phyloP scores from a whole-genome alignment of 2,113 vertebrate genomes.

The Otolemur garnettii region DNA sequence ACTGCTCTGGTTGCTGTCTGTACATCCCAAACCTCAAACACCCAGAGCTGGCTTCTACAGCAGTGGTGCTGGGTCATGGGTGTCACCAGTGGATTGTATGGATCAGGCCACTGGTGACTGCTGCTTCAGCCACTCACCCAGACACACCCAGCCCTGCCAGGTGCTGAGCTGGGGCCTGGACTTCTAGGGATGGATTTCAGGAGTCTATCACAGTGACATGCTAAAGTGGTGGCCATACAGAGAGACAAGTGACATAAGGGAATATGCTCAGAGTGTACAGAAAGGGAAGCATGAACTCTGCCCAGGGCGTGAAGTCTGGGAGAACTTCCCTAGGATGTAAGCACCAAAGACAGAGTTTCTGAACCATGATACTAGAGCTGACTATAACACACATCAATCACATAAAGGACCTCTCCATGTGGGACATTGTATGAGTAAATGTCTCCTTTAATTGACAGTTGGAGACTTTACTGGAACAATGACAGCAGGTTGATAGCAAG shows the following conservation, averaged over 20 bases:
- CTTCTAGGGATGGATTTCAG: background rate
- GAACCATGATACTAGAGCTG: background rate
- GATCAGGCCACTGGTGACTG: background rate
- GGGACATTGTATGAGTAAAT: background rate
- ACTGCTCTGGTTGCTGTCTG: background rate
- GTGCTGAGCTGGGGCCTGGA: background rate
- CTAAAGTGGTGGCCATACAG: background rate
- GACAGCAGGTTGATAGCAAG: background rate
- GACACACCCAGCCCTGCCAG: background rate
- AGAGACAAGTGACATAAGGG: background rate
- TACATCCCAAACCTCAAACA: background rate
- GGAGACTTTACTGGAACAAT: background rate
- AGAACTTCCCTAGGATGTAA: background rate
- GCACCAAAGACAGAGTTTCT: background rate
- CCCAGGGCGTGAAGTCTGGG: background rate
- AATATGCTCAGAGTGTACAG: background rate
- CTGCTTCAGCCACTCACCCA: background rate
- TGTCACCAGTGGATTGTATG: no score
- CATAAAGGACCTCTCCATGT: background rate
- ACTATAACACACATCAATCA: background rate
- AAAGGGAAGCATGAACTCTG: background rate
- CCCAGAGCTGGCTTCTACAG: background rate
- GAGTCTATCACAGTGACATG: background rate
- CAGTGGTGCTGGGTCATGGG: background rate
- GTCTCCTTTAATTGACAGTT: background rate